Evolutionary conservation across 2,797 vertebrate species (phyloP), one percentile per base, ranked within the genome.

Genomic region (Argentina silus): DNA sequence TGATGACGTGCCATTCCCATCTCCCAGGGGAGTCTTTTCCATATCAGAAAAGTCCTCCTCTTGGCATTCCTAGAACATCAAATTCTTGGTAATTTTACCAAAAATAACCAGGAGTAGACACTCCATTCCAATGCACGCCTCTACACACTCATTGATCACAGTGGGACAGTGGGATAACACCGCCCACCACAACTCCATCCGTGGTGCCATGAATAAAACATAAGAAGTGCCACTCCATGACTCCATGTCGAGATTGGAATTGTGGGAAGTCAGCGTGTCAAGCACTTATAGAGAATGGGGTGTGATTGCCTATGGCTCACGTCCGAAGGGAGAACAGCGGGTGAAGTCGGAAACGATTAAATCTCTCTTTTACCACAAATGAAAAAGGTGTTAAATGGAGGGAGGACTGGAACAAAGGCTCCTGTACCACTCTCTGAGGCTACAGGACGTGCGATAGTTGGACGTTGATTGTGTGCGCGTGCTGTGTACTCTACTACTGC

Each of bases 191-290:
- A 82, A 85, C 83, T 88, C 82, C 82, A 83, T 81, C 61, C 44
- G 78, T 63, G 69, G 44, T 42, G 4, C 0, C 5, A 86, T 90
- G 84, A 90, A 92, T 91, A 88, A 92, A 91, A 89, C 83, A 91
- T 89, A 73, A 0, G 8, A 19, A 45, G 67, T 65, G 56, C 68
- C 81, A 45, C 21, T 42, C 62, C 43, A 47, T 59, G 81, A 85
- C 85, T 80, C 75, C 76, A 74, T 42, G 69, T 70, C 14, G 74
- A 86, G 88, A 83, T 36, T 79, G 85, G 82, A 80, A 85, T 88
- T 80, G 87, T 79, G 83, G 87, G 79, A 87, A 89, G 84, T 78
- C 67, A 63, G 78, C 45, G 73, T 79, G 84, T 77, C 73, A 50
- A 74, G 81, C 81, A 74, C 86, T 89, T 74, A 72, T 77, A 81